These are phyloP conservation scores for Coryphaenoides rupestris DNA, from an alignment of 2,113 vertebrate genomes.

Conservation along the genomic window DNA sequence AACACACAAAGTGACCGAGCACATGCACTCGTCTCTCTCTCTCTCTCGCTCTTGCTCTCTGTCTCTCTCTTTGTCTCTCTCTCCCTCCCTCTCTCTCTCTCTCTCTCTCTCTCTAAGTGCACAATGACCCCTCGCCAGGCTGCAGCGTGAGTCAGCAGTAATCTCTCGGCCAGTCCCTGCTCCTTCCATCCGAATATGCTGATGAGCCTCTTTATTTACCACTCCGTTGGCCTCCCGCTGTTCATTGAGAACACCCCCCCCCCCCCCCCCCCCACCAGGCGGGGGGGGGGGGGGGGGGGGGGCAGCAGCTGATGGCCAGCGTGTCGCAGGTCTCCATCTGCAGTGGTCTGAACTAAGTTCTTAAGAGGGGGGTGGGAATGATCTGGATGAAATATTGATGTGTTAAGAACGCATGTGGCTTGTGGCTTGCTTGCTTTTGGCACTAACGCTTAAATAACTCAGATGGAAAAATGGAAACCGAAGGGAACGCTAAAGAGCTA, in stretches of 20 bases:
- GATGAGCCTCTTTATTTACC: conserved; percentile 33
- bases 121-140: neutral
- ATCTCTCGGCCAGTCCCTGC: conserved; percentile 19
- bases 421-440: conserved; percentile 9
- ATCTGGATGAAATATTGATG: conserved; percentile 48
- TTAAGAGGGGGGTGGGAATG: conserved; percentile 28
- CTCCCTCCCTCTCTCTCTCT: too few relatives aligned
- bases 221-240: conserved; percentile 36
- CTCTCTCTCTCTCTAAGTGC: neutral
- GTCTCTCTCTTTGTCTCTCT: too few relatives aligned
- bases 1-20: neutral
- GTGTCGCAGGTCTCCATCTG: conserved; percentile 35
- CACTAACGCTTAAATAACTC: conserved; percentile 28
- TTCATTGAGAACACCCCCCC: conserved; percentile 34
- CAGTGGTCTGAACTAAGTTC: conserved; percentile 19
- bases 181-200: conserved; percentile 35
- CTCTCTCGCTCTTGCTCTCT: too few relatives aligned
- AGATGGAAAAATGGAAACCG: conserved; percentile 2
- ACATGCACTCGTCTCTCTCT: too few relatives aligned
- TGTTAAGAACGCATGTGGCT: conserved; percentile 54
- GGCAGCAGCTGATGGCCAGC: conserved; percentile 25
- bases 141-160: conserved; percentile 32
- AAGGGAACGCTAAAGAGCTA: too few relatives aligned
- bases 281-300: neutral
- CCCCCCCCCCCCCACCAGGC: conserved; percentile 16